phyloP scores from a whole-genome alignment of 2,888 invertebrate species.

The Dichetophora obliterata region DNA sequence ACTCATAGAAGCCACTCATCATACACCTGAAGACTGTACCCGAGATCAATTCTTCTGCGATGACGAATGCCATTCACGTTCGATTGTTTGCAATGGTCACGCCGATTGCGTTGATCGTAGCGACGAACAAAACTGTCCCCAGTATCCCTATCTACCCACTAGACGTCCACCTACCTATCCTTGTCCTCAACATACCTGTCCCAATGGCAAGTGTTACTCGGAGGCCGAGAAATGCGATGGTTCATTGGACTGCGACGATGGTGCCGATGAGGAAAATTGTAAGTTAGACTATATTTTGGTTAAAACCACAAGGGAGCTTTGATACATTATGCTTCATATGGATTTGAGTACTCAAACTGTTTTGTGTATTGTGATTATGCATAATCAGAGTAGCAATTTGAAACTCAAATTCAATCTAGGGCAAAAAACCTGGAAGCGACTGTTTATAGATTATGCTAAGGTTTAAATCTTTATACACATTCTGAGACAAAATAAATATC shows the following conservation, averaged over 20 bases:
- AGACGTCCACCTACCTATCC: conserved; percentile 55
- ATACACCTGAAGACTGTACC: conserved; percentile 63
- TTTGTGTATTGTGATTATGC: no score
- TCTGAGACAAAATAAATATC: no score
- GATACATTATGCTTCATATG: no score
- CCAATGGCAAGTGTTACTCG: conserved; percentile 70
- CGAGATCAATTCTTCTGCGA: conserved; percentile 72
- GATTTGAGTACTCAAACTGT: no score
- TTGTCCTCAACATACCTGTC: conserved; percentile 72
- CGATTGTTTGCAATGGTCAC: conserved; percentile 75
- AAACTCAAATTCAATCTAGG: no score
- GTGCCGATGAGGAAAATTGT: conserved; percentile 75
- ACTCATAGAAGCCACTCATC: conserved; percentile 55
- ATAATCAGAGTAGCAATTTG: no score
- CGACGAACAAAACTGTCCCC: conserved; percentile 72
- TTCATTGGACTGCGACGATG: conserved; percentile 73
- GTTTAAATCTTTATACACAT: no score
- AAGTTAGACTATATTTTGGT: conserved; percentile 53
- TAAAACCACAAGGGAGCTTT: neutral
- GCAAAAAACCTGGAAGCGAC: no score
- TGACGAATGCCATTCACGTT: conserved; percentile 74
- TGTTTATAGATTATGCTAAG: no score
- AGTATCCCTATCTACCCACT: conserved; percentile 43
- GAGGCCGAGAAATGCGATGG: conserved; percentile 73
- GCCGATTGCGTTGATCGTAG: conserved; percentile 75